These are phyloP conservation scores for Varanus salvator DNA, from an alignment of 2,113 vertebrate species.

Conservation along the genomic window DNA sequence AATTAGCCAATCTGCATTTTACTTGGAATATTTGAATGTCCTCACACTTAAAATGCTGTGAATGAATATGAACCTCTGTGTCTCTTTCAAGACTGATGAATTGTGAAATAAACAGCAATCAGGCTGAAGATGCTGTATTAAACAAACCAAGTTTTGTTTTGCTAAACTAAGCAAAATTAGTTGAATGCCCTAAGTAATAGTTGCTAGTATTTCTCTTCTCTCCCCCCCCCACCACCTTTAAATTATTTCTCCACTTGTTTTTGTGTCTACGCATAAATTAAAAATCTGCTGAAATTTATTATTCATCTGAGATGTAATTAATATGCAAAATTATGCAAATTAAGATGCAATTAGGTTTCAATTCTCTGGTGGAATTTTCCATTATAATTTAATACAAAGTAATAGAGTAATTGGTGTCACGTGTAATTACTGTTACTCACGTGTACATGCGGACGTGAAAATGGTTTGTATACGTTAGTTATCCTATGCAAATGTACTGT, in stretches of 20 bases:
- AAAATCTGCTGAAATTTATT: slow-evolving; percentile 99
- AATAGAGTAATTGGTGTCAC: slow-evolving; percentile 99
- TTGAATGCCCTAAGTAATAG: slow-evolving; percentile 95
- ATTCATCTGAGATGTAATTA: slow-evolving; percentile 99
- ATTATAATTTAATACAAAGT: slow-evolving; percentile 99
- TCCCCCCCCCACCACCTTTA: slow-evolving; percentile 62
- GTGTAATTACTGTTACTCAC: slow-evolving; percentile 99
- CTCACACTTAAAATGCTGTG: slow-evolving; percentile 73
- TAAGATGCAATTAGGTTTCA: slow-evolving; percentile 99
- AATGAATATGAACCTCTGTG: slow-evolving; percentile 74
- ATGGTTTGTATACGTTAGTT: slow-evolving; percentile 98
- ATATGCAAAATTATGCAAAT: slow-evolving; percentile 99
- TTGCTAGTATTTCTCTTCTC: slow-evolving; percentile 86
- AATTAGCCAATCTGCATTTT: slow-evolving; percentile 73
- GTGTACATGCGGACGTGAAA: slow-evolving; percentile 99
- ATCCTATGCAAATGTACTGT: slow-evolving; percentile 96
- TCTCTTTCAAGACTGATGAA: slow-evolving; percentile 80
- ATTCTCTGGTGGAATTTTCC: slow-evolving; percentile 99
- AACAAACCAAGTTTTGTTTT: slow-evolving; percentile 89
- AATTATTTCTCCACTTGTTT: slow-evolving; percentile 98
- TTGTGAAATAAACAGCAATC: slow-evolving; percentile 85
- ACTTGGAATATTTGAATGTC: slow-evolving; percentile 73
- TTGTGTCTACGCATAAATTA: slow-evolving; percentile 99
- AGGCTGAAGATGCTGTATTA: slow-evolving; percentile 83
- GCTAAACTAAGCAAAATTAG: slow-evolving; percentile 96